Percentiles rank a stretch among this genome's conserved stretches.
Evolutionary conservation across 2,797 vertebrate genomes (phyloP).

Genomic region (Fratercula arctica): DNA sequence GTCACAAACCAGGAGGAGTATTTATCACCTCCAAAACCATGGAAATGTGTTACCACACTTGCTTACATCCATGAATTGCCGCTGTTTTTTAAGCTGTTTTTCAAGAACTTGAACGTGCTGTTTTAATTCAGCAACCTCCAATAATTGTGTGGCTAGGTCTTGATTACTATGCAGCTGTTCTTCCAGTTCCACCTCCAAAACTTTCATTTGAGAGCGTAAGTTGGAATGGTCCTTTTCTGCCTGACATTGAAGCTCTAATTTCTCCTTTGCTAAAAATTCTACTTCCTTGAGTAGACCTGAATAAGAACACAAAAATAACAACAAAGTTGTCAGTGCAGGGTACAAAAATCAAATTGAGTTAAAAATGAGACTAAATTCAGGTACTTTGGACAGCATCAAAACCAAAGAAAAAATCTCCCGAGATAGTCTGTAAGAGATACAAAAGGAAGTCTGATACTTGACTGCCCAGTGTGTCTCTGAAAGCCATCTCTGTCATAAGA

Average conservation of each 20-base stretch:
- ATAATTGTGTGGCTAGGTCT: constrained; percentile 78
- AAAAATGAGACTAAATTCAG: neutral
- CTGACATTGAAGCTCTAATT: constrained; percentile 88
- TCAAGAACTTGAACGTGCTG: constrained; percentile 90
- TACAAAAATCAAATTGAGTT: neutral
- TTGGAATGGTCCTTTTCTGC: constrained; percentile 87
- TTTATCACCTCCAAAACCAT: neutral
- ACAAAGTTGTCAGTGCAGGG: neutral
- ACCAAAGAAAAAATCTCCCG: neutral
- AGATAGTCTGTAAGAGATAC: neutral
- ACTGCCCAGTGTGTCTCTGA: neutral
- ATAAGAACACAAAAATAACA: neutral
- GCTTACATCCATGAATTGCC: constrained; percentile 94
- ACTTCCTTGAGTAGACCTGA: constrained; percentile 87
- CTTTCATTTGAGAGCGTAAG: constrained; percentile 82
- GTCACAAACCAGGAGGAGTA: neutral
- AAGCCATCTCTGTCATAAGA: neutral
- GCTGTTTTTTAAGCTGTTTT: constrained; percentile 90
- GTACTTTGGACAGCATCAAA: neutral
- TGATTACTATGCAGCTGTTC: constrained; percentile 85
- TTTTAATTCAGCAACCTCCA: constrained; percentile 82
- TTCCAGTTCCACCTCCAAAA: constrained; percentile 89
- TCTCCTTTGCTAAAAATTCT: constrained; percentile 84
- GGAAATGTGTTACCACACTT: neutral
- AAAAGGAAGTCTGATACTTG: neutral